These are phyloP conservation scores for Myathropa florea DNA, from an alignment of 2,888 invertebrate species.

Conservation along the genomic window DNA sequence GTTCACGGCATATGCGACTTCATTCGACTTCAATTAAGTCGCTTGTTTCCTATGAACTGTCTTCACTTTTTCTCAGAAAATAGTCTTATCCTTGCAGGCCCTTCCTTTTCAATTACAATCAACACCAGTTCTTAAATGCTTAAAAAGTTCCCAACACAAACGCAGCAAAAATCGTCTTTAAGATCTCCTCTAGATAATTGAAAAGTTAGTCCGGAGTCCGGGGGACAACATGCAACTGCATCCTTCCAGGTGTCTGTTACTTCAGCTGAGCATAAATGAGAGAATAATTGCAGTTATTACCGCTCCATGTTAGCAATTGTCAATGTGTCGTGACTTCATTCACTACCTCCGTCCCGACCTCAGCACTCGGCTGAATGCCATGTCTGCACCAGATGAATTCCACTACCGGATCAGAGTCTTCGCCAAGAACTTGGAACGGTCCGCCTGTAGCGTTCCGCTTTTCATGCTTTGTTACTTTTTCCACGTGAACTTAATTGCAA, in stretches of 20 bases:
- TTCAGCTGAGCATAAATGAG: not conserved
- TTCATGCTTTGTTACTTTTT: slow-evolving; percentile 25
- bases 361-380: not conserved
- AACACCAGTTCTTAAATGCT: not conserved
- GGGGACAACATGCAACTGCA: not conserved
- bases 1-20: no score
- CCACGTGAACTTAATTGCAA: slow-evolving; percentile 30
- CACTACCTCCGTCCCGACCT: not conserved
- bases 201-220: slow-evolving; percentile 10
- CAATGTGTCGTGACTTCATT: slow-evolving; percentile 44
- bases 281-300: slow-evolving; percentile 49
- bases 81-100: not conserved
- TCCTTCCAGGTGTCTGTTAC: not conserved
- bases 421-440: not conserved
- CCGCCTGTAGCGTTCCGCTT: not conserved
- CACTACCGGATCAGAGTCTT: not conserved
- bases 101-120: not conserved
- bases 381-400: not conserved
- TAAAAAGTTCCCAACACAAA: not conserved
- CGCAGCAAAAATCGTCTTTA: not conserved
- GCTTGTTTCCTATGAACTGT: no score
- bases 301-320: slow-evolving; percentile 51
- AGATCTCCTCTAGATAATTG: not conserved
- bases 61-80: not conserved
- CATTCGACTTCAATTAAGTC: no score